Evolutionary conservation across 2,797 vertebrate species (phyloP).

Genomic region (Argya squamiceps): DNA sequence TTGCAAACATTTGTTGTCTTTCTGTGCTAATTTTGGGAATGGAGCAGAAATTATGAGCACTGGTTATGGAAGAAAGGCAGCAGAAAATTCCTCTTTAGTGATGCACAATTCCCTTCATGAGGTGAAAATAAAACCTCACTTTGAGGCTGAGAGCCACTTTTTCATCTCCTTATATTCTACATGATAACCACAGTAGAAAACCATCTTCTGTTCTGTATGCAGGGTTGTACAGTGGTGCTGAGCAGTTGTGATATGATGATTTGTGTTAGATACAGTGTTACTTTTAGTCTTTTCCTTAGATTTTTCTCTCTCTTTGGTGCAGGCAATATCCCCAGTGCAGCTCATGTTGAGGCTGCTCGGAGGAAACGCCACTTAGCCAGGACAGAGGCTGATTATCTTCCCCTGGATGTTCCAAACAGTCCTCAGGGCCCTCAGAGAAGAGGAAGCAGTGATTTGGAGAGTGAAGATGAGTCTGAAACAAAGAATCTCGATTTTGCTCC

Average conservation of each 20-base stretch:
- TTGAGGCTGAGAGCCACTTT: neutral
- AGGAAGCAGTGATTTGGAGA: slow-evolving; percentile 70
- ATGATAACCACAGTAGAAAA: neutral
- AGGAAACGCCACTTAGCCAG: slow-evolving; percentile 78
- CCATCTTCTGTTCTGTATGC: neutral
- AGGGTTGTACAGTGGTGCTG: neutral
- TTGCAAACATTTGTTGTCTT: neutral
- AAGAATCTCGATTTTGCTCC: slow-evolving; percentile 85
- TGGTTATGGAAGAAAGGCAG: neutral
- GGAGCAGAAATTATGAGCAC: rapidly evolving
- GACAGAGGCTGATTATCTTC: slow-evolving; percentile 81
- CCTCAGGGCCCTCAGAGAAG: slow-evolving; percentile 21
- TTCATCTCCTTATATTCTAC: neutral
- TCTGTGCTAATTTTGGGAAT: neutral
- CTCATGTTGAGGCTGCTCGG: slow-evolving; percentile 78
- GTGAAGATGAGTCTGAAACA: slow-evolving; percentile 82
- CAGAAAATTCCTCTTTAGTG: neutral
- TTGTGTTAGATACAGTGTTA: neutral
- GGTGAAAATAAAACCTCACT: neutral
- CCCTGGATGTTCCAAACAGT: slow-evolving; percentile 71
- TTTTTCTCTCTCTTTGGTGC: slow-evolving; percentile 11
- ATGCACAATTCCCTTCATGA: neutral
- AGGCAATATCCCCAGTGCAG: slow-evolving; percentile 82
- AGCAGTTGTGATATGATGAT: neutral
- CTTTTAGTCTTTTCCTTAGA: neutral